Conservation (phyloP, 2,797 vertebrate genomes). For the Arnoldichthys spilopterus region DNA sequence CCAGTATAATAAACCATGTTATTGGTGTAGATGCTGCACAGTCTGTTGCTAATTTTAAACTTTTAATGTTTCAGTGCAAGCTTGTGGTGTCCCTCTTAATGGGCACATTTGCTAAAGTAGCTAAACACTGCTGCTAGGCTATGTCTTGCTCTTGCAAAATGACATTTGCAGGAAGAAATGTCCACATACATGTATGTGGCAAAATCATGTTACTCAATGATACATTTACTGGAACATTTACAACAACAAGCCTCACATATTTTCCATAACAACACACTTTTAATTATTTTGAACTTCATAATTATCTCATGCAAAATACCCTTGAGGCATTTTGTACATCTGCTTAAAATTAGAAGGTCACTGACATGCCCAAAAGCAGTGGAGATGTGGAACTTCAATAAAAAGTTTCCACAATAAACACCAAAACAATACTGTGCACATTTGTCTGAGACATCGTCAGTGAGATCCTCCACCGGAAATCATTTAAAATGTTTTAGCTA, state of each 20-base stretch:
- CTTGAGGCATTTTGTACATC: not conserved
- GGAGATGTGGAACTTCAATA: not conserved
- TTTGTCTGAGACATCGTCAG: too few relatives aligned
- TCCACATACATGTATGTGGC: not conserved
- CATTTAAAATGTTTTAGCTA: too few relatives aligned
- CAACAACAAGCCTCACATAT: not conserved
- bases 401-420: not conserved
- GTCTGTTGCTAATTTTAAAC: too few relatives aligned
- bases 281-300: conserved; percentile 7
- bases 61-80: too few relatives aligned
- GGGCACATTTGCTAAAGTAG: not conserved
- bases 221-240: not conserved
- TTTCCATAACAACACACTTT: not conserved
- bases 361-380: not conserved
- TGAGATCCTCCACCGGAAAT: too few relatives aligned
- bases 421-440: too few relatives aligned
- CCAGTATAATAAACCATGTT: not conserved
- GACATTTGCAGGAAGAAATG: not conserved
- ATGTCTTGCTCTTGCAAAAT: not conserved
- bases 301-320: not conserved
- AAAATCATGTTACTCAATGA: not conserved
- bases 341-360: conserved; percentile 3
- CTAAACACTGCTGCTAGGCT: not conserved
- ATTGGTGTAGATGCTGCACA: not conserved
- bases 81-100: too few relatives aligned